Percentiles rank a stretch among this genome's conserved stretches.
Evolutionary conservation across 2,797 vertebrate species (phyloP).

Genomic region (Babyrousa celebensis): DNA sequence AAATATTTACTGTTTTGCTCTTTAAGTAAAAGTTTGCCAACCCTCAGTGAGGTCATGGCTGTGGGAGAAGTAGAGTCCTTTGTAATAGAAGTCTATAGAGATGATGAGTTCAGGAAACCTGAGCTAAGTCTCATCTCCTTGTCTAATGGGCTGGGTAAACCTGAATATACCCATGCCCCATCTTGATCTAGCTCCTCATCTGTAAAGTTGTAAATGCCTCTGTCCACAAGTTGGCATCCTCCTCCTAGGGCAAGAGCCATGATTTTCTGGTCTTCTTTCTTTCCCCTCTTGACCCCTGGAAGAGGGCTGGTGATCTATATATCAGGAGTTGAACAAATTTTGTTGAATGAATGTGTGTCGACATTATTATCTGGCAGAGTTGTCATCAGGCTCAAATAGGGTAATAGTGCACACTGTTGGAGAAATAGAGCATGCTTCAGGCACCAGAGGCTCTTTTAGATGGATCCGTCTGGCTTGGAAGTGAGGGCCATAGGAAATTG

Average conservation of each 20-base stretch:
- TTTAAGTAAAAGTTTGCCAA: not conserved
- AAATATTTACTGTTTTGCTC: not conserved
- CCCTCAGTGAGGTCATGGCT: not conserved
- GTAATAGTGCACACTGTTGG: not conserved
- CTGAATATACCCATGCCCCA: not conserved
- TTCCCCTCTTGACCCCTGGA: not conserved
- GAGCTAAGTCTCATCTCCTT: not conserved
- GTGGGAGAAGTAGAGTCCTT: not conserved
- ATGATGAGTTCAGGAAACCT: not conserved
- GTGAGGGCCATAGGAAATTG: not conserved
- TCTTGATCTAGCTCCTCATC: not conserved
- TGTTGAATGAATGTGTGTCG: constrained; percentile 21
- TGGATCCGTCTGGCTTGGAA: not conserved
- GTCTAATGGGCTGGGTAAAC: not conserved
- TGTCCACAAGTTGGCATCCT: not conserved
- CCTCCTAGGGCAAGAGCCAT: not conserved
- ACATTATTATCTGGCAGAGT: not conserved
- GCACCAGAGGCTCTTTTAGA: not conserved
- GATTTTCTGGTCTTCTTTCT: not conserved
- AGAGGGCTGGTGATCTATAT: not conserved
- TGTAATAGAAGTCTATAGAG: not conserved
- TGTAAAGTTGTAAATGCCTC: not conserved
- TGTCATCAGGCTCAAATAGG: not conserved
- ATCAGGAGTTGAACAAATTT: not conserved
- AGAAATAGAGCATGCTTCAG: not conserved